Conservation (phyloP, 2,888 invertebrate genomes). For the Stenichneumon culpator region DNA sequence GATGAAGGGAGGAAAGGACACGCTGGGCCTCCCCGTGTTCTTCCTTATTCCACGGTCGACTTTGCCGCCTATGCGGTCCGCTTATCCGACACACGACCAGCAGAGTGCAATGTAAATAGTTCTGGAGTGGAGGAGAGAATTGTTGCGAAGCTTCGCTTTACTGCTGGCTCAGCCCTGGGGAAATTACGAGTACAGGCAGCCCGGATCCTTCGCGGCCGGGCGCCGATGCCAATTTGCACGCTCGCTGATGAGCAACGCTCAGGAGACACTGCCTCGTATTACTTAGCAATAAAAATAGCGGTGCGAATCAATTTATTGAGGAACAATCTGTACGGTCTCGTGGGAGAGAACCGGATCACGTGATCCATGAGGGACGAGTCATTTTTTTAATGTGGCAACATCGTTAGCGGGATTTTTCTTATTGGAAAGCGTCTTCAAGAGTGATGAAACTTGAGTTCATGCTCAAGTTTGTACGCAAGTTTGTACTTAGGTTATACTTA, state of each 20-base stretch:
- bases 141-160: constrained; percentile 64
- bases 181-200: constrained; percentile 69
- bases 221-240: constrained; percentile 75
- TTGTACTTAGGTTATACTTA: too few species aligned
- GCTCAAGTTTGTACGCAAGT: too few species aligned
- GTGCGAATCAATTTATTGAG: not conserved
- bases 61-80: not conserved
- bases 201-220: constrained; percentile 28
- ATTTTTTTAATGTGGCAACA: too few species aligned
- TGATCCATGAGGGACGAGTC: not conserved
- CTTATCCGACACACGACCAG: constrained; percentile 23
- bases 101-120: constrained; percentile 53
- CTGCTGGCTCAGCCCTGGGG: constrained; percentile 71
- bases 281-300: constrained; percentile 7
- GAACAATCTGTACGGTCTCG: not conserved
- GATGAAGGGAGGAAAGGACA: constrained; percentile 21
- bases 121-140: constrained; percentile 2
- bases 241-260: constrained; percentile 68
- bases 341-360: not conserved
- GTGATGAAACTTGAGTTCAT: too few species aligned
- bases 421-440: too few species aligned
- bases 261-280: constrained; percentile 60
- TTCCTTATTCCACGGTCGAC: constrained; percentile 23
- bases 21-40: not conserved
- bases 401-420: too few species aligned